These are phyloP conservation scores for Oreochromis grahami DNA, from an alignment of 2,797 vertebrate genomes.

Conservation along the genomic window DNA sequence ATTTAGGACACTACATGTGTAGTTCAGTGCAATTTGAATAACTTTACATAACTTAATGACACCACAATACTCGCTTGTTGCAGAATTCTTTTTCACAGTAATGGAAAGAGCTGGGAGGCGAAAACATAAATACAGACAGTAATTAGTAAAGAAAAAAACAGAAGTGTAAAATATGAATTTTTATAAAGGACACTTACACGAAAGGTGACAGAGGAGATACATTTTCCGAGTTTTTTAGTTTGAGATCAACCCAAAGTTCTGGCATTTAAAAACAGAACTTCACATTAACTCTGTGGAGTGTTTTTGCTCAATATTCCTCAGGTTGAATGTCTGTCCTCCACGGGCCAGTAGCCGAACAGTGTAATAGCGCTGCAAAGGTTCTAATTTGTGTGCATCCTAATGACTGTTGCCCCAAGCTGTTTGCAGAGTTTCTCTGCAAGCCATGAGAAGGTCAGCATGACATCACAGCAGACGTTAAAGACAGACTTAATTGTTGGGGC, in stretches of 20 bases:
- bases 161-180: neutral
- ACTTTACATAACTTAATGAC: neutral
- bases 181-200: neutral
- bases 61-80: neutral
- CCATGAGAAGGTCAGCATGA: slow-evolving; percentile 54
- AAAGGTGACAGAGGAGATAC: neutral
- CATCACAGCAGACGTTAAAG: slow-evolving; percentile 40
- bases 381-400: slow-evolving; percentile 61
- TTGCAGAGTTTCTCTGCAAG: slow-evolving; percentile 48
- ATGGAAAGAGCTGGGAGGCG: neutral
- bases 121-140: neutral
- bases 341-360: slow-evolving; percentile 30
- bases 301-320: slow-evolving; percentile 40
- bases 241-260: neutral
- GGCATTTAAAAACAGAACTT: neutral
- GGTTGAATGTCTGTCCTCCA: slow-evolving; percentile 24
- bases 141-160: neutral
- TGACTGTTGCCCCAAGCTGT: slow-evolving; percentile 49
- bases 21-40: neutral
- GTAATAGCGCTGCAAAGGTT: slow-evolving; percentile 29
- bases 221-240: neutral
- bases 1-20: neutral
- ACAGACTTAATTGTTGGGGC: slow-evolving; percentile 30
- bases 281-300: slow-evolving; percentile 2
- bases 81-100: neutral